Evolutionary conservation across 2,113 vertebrate species (phyloP), one percentile per base, ranked within the genome.

Genomic region (Mixornis gularis): DNA sequence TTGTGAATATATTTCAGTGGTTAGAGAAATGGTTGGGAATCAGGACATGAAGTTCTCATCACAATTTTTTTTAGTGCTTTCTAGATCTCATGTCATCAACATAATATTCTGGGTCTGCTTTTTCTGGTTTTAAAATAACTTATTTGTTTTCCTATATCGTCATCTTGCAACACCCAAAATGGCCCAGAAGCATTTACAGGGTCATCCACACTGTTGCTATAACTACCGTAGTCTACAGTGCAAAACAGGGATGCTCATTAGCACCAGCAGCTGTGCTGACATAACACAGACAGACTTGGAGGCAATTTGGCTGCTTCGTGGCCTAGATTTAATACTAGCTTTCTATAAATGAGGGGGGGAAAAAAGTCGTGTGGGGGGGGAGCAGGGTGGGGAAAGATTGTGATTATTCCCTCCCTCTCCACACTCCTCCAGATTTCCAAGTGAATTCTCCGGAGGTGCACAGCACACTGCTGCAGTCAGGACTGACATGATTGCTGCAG

Each of bases 91-190:
- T 63, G 41, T 68, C 30, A 53, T 72, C 77, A 81, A 44, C 53
- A 53, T 69, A 60, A 79, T 53, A 84, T 74, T 81, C 58, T 53
- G 32, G 9, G 27, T 71, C 44, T 95, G 72, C 24, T 68, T 90
- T 73, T 68, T 81, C 60, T 78, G 52, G 36, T 87, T 84, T 81
- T 65, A 93, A 86, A 95, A 93, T 84, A 86, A 86, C 46, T 41
- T 60, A 21, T 0, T 80, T 0, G 1, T 68, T 77, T 92, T 95
- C 78, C 65, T 92, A 2, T 77, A 26, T 68, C 3, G 0, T 63
- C 72, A 93, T 93, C 77, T 51, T 81, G 77, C 60, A 88, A 77
- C 46, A 55, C 34, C 55, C 44, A 32, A 52, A 93, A 64, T 0
- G 2, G 32, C 58, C 77, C 62, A 89, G 89, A 68, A 89, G 53